phyloP scores from a whole-genome alignment of 2,888 invertebrate genomes.

The Amiota communis region DNA sequence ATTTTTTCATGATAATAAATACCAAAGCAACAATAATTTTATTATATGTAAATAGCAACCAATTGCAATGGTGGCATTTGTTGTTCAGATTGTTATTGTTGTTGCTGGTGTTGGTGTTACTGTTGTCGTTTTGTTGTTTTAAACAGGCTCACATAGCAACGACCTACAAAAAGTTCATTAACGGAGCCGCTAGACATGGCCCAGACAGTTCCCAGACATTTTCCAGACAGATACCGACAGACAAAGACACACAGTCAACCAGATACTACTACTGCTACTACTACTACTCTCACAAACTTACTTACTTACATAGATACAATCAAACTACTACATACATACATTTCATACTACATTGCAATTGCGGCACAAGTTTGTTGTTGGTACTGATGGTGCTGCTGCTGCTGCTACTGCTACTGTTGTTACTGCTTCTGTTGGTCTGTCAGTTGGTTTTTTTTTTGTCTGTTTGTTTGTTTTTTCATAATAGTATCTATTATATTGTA shows the following conservation, averaged over 20 bases:
- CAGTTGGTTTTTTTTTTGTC: conserved; percentile 6
- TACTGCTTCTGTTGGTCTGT: conserved; percentile 6
- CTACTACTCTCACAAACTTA: background rate
- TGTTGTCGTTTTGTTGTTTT: conserved; percentile 30
- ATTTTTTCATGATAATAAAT: conserved; percentile 6
- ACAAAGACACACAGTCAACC: conserved; percentile 32
- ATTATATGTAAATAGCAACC: conserved; percentile 2
- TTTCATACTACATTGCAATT: conserved; percentile 1
- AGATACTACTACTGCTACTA: conserved; percentile 13
- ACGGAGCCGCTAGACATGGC: conserved; percentile 73
- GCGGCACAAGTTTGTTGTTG: conserved; percentile 22
- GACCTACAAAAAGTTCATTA: conserved; percentile 74
- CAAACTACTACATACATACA: background rate
- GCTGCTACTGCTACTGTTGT: conserved; percentile 18
- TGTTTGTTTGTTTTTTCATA: conserved; percentile 18
- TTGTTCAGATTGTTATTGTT: background rate
- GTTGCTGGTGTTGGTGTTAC: conserved; percentile 7
- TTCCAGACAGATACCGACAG: conserved; percentile 54
- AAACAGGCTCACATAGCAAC: conserved; percentile 66
- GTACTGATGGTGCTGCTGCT: conserved; percentile 9
- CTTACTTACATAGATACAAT: too few relatives aligned
- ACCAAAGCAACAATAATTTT: background rate
- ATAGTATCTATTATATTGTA: conserved; percentile 9
- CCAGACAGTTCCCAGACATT: conserved; percentile 72
- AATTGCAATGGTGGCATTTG: background rate